Percentiles rank a stretch among this genome's conserved stretches.
phyloP scores from a whole-genome alignment of 2,888 invertebrate genomes.

The Norana najaformis region DNA sequence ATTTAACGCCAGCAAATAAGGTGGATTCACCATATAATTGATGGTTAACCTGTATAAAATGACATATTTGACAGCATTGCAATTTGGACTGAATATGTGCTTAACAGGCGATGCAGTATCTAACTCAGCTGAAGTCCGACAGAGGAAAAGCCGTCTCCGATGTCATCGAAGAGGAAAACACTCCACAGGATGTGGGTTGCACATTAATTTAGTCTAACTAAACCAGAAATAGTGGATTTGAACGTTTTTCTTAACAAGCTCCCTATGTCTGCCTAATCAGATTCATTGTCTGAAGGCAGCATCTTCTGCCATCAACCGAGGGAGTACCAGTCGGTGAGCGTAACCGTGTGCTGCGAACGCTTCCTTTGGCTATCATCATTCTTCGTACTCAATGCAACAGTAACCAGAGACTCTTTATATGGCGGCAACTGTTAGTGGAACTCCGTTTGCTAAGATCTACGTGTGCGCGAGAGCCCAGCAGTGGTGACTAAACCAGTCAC shows the following conservation, averaged over 20 bases:
- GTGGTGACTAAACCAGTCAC: no score
- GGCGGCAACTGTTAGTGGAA: no score
- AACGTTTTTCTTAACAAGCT: not conserved
- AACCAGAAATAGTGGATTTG: not conserved
- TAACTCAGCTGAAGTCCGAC: constrained; percentile 51
- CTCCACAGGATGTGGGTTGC: constrained; percentile 31
- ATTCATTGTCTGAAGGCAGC: not conserved
- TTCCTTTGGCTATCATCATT: no score
- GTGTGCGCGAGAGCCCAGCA: no score
- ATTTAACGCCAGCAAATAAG: not conserved
- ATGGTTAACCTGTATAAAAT: not conserved
- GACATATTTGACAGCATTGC: not conserved
- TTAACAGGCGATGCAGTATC: constrained; percentile 49
- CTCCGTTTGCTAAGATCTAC: no score
- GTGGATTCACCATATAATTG: not conserved
- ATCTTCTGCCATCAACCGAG: no score
- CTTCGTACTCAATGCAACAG: no score
- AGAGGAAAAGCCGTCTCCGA: constrained; percentile 49
- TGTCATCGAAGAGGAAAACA: constrained; percentile 39
- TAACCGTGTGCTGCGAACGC: no score
- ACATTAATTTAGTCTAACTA: not conserved
- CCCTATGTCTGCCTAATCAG: not conserved
- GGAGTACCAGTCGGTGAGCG: no score
- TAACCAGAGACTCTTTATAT: no score
- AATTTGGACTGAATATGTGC: not conserved